Evolutionary conservation across 2,113 vertebrate species (phyloP).

Genomic region (Parotia lawesii): DNA sequence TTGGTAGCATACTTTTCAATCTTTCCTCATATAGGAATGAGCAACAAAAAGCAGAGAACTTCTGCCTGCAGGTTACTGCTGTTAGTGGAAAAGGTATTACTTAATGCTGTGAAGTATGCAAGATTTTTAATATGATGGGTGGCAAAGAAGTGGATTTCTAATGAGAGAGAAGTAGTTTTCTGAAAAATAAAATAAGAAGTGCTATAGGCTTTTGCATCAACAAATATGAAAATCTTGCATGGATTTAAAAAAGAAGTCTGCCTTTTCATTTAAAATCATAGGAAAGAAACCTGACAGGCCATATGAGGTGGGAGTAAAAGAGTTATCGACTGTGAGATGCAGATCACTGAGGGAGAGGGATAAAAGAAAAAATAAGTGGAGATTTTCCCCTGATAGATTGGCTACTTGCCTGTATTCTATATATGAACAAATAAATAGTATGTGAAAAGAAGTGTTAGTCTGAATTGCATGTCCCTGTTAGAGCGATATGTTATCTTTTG

Average conservation of each 20-base stretch:
- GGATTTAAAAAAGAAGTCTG: not conserved
- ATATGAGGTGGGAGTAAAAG: not conserved
- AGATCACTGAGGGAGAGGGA: not conserved
- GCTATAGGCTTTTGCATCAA: not conserved
- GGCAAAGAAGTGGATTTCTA: not conserved
- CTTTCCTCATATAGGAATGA: not conserved
- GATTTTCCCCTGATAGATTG: slow-evolving; percentile 7
- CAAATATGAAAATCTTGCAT: not conserved
- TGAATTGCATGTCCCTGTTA: not conserved
- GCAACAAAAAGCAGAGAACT: not conserved
- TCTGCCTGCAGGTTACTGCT: not conserved
- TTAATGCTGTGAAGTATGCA: not conserved
- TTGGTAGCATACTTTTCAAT: not conserved
- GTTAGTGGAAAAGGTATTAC: not conserved
- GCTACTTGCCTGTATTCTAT: not conserved
- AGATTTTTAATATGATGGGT: not conserved
- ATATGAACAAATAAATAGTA: slow-evolving; percentile 1
- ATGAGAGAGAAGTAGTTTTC: not conserved
- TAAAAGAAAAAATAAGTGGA: slow-evolving; percentile 40
- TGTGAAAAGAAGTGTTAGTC: slow-evolving; percentile 14
- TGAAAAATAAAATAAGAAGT: not conserved
- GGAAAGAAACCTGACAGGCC: not conserved
- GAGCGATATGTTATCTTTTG: not conserved
- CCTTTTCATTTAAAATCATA: slow-evolving; percentile 4
- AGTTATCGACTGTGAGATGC: slow-evolving; percentile 10